A percentile compares a stretch with the other conserved stretches of the same genome.
These are phyloP conservation scores for Coboldia fuscipes DNA, from an alignment of 1,140 invertebrate species.

Conservation along the genomic window DNA sequence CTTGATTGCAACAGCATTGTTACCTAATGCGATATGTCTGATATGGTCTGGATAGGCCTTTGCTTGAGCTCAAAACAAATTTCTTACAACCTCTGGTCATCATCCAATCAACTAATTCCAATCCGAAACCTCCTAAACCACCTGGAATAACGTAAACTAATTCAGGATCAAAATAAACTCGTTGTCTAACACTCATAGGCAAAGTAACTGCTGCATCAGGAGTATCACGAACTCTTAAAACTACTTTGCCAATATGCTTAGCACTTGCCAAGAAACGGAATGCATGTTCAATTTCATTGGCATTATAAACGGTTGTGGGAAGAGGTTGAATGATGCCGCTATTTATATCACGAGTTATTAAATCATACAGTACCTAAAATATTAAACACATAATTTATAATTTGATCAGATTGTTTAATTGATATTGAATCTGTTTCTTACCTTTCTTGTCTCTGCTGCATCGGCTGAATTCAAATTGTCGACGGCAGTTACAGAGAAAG, in stretches of 20 bases:
- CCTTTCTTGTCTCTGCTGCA: constrained; percentile 50
- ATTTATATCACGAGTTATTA: constrained; percentile 23
- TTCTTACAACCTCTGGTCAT: constrained; percentile 54
- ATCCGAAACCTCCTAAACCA: constrained; percentile 74
- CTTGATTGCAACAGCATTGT: constrained; percentile 4
- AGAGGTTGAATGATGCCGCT: constrained; percentile 41
- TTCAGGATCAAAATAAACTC: constrained; percentile 24
- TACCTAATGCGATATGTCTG: constrained; percentile 40
- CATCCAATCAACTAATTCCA: constrained; percentile 80
- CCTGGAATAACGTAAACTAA: constrained; percentile 35
- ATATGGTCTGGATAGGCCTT: constrained; percentile 58
- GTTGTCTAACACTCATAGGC: constrained; percentile 11
- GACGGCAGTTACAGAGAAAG: constrained; percentile 72
- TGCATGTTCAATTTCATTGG: constrained; percentile 37
- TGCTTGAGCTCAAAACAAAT: constrained; percentile 58
- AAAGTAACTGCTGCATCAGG: constrained; percentile 9
- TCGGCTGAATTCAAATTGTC: constrained; percentile 38
- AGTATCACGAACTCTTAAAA: constrained; percentile 11
- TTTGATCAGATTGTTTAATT: constrained; percentile 51
- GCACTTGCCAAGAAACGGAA: constrained; percentile 61
- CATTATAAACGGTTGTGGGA: constrained; percentile 31
- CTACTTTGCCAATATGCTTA: constrained; percentile 74
- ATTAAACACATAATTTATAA: constrained; percentile 23
- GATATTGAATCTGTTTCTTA: constrained; percentile 41
- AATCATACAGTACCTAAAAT: not conserved